These are phyloP conservation scores for Apteryx owenii DNA, from an alignment of 2,113 vertebrate genomes.

Conservation along the genomic window DNA sequence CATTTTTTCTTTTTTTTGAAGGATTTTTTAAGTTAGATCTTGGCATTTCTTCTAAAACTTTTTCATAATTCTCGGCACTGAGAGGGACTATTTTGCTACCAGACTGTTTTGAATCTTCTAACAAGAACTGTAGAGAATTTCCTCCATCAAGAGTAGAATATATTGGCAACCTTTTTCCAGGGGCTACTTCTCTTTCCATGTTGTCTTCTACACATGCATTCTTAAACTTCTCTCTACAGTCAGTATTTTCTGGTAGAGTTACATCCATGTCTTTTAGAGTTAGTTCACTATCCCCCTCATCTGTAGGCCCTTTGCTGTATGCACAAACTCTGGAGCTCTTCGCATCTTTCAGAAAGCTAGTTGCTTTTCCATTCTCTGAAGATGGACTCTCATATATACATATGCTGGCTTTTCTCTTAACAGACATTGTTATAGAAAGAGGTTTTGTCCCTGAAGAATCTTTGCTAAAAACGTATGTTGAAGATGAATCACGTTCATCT, in stretches of 20 bases:
- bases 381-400: neutral
- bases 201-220: neutral
- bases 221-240: neutral
- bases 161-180: neutral
- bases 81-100: neutral
- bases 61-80: neutral
- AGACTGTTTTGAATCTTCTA: neutral
- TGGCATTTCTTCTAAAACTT: slow-evolving; percentile 16
- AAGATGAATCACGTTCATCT: neutral
- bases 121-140: neutral
- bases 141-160: neutral
- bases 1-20: neutral
- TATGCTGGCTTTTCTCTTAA: neutral
- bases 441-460: slow-evolving; percentile 23
- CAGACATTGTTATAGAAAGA: neutral
- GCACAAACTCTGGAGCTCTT: neutral
- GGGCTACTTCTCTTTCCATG: neutral
- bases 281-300: neutral
- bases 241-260: neutral
- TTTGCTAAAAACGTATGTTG: neutral
- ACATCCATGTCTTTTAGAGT: neutral
- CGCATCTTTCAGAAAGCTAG: neutral
- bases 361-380: neutral
- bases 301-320: neutral
- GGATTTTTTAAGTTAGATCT: neutral